Evolutionary conservation across 2,888 invertebrate genomes (phyloP), one percentile per base, ranked within the genome.

Genomic region (Caenorhabditis sp.): DNA sequence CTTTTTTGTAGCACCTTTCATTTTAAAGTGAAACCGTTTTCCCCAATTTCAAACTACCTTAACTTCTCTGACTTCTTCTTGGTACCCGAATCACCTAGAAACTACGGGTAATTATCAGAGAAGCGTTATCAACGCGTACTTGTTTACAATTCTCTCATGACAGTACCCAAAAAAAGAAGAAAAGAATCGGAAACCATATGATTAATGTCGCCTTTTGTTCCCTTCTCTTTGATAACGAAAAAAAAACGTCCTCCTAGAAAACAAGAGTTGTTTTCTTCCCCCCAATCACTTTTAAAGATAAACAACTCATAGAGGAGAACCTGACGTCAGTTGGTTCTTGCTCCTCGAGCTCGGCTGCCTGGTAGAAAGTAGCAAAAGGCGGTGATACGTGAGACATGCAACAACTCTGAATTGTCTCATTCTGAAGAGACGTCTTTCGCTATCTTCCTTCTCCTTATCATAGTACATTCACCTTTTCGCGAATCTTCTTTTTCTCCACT

Each of bases 381-480:
- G 49, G 22, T 38, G 75, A 58, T 70, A 76, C 76, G 76, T 76
- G 76, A 68, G 69, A 77, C 77, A 69, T 63, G 69, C 77, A 70
- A 75, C 41, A 68, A 38, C 38, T 35, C 47, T 16, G 10, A 38
- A 47, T 31, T 47, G 49, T 63, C 31, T 41, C 44, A 54, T 26
- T 26, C 14, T 54, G 38, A 38, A 38, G 31, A 14, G 38, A 61
- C 51, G 19, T n/a, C 49, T 41, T 38, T 61, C 8, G 16, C 54
- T n/a, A n/a, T 14, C 19, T 49, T 44, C 14, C 28, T 44, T 44
- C 47, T 31, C 35, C 35, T 28, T 44, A 70, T 77, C 77, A 77
- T 54, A 77, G 77, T 77, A 77, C 77, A 70, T 77, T 69, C 77
- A 77, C 69, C 70, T 63, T 54, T 77, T 77, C 77, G 68, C 77